Conservation (phyloP, 2,888 invertebrate species). For the Idaea dimidiata region DNA sequence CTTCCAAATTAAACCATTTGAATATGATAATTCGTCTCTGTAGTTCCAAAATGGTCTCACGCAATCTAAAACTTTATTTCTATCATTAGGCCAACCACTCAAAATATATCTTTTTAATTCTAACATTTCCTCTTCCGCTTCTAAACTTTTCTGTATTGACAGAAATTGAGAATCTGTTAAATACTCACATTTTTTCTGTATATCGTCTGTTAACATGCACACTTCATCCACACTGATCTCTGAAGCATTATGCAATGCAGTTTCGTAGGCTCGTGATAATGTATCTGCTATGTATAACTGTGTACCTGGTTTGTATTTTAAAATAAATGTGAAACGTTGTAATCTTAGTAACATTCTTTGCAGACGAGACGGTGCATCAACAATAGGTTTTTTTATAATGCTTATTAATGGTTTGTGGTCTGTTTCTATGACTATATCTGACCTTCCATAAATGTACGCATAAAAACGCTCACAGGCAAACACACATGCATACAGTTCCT, state of each 20-base stretch:
- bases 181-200: too few species aligned
- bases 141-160: not conserved
- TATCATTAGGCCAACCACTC: not conserved
- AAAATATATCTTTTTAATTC: not conserved
- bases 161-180: not conserved
- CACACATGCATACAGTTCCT: slow-evolving; percentile 26
- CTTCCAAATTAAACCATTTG: slow-evolving; percentile 23
- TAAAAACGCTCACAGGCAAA: slow-evolving; percentile 28
- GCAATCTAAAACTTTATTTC: not conserved
- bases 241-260: not conserved
- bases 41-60: not conserved
- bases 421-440: slow-evolving; percentile 14
- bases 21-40: slow-evolving; percentile 18
- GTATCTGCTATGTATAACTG: slow-evolving; percentile 3
- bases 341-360: slow-evolving; percentile 22
- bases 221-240: not conserved
- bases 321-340: slow-evolving; percentile 13
- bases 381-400: slow-evolving; percentile 20
- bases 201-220: not conserved
- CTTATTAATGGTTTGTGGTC: slow-evolving; percentile 18
- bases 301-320: slow-evolving; percentile 3
- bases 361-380: slow-evolving; percentile 14
- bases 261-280: not conserved
- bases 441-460: slow-evolving; percentile 19
- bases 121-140: not conserved